Base-by-base conservation (phyloP, 1,140 invertebrate species). In the Gonioctena quinquepunctata region DNA sequence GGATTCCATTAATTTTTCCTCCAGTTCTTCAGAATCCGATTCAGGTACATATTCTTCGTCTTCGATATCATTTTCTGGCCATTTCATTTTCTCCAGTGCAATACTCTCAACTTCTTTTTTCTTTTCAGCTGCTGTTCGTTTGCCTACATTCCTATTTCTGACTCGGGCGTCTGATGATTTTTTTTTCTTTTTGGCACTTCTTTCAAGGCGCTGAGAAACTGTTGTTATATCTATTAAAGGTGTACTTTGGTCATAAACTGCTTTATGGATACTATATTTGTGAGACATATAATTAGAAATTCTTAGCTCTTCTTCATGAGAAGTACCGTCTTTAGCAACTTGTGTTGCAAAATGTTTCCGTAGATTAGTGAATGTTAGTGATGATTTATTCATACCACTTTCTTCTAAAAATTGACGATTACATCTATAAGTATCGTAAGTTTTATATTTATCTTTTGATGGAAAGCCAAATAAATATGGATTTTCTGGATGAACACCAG, bases 401-500 rank as follows among this genome's bases (percentile, higher is more conserved):
- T 56, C 54, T 56, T 56, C 54, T 13, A 56, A 21, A 19, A 56
- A 23, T 19, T 19, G 19, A 18, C 54, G 21, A 56, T 56, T 21
- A 21, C 54, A 56, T 56, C 54, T 56, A 21, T 56, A 56, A 22
- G 54, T 23, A 21, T 56, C 54, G 22, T 19, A 18, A 22, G 54
- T 56, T 56, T 56, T 56, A 56, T 56, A 19, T 21, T 56, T 56
- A 56, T 56, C 54, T 56, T 56, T 56, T 56, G 54, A 56, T 21
- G 54, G 54, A 56, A 22, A 56, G 16, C 19, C 54, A 56, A 56
- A 56, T 22, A 56, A 23, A 56, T 22, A 56, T 21, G 19, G 19
- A 21, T 56, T 56, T 22, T 21, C 19, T 56, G 54, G 54, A 23
- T 56, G 54, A 18, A 56, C 54, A 21, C 54, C 54, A 13, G 54